Evolutionary conservation across 2,797 vertebrate genomes (phyloP).

Genomic region (Epinephelus awoara): DNA sequence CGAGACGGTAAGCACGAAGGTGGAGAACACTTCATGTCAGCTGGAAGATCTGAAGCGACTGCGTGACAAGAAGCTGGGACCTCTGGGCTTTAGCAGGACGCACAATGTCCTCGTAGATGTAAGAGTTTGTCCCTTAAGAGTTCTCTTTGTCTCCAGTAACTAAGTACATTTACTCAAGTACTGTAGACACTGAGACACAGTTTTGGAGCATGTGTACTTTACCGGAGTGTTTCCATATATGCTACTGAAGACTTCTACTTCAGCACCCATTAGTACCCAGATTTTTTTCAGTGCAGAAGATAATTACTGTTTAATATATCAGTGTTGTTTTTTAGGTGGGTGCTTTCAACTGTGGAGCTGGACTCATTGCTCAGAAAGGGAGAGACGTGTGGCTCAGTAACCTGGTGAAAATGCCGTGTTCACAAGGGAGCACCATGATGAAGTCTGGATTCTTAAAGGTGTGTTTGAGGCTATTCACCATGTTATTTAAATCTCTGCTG

Average conservation of each 20-base stretch:
- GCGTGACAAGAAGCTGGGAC: not conserved
- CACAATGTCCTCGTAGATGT: conserved; percentile 80
- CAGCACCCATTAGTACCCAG: too few species aligned
- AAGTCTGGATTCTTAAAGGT: accelerated
- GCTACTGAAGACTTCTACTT: too few species aligned
- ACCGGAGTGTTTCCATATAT: too few species aligned
- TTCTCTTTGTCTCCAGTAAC: not conserved
- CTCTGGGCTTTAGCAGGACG: accelerated
- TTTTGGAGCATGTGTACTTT: too few species aligned
- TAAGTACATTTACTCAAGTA: not conserved
- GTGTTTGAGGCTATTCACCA: not conserved
- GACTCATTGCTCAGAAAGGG: not conserved
- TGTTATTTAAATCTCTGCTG: too few species aligned
- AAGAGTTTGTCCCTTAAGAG: conserved; percentile 24
- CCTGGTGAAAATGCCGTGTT: conserved; percentile 80
- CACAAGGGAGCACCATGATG: not conserved
- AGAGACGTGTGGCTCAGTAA: conserved; percentile 39
- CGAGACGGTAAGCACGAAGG: accelerated
- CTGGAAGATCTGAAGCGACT: conserved; percentile 49
- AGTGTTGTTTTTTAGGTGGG: conserved; percentile 45
- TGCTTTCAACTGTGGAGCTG: accelerated
- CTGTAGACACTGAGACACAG: not conserved
- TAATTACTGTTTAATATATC: not conserved
- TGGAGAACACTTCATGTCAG: accelerated
- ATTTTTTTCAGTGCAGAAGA: too few species aligned